Conservation (phyloP, 2,797 vertebrate genomes). For the Leuciscus waleckii region DNA sequence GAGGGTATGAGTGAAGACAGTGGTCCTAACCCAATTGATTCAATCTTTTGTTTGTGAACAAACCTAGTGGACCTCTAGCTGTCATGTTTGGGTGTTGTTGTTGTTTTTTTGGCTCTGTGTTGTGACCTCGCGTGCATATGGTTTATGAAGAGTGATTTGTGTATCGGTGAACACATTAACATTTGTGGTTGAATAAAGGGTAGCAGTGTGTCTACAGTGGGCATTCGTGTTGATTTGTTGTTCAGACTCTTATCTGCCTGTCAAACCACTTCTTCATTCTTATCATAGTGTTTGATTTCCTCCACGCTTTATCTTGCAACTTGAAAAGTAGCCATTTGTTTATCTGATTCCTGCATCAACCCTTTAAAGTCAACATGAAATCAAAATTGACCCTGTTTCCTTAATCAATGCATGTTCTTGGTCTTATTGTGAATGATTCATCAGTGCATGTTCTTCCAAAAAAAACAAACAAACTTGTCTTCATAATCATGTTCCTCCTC, state of each 20-base stretch:
- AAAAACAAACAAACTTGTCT: background rate
- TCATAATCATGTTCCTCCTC: background rate
- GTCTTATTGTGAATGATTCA: slow-evolving; percentile 1
- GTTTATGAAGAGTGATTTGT: background rate
- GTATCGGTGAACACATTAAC: background rate
- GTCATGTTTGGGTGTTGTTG: background rate
- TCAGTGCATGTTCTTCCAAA: background rate
- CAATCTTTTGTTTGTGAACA: background rate
- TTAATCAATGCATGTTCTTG: background rate
- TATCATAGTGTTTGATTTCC: slow-evolving; percentile 33
- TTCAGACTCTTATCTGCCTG: slow-evolving; percentile 40
- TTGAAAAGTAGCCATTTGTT: slow-evolving; percentile 36
- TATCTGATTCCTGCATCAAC: slow-evolving; percentile 13
- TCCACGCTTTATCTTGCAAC: background rate
- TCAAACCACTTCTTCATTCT: slow-evolving; percentile 26
- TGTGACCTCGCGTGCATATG: background rate
- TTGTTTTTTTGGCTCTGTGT: background rate
- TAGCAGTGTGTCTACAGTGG: slow-evolving; percentile 22
- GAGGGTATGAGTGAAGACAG: background rate
- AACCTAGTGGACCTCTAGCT: background rate
- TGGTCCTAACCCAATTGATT: background rate
- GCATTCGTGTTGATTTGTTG: slow-evolving; percentile 32
- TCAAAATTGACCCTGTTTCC: slow-evolving; percentile 1
- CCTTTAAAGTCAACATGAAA: slow-evolving; percentile 24
- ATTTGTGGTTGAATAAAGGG: background rate